These are phyloP conservation scores for Sebastes schlegelii DNA, from an alignment of 2,113 vertebrate species.

Conservation along the genomic window DNA sequence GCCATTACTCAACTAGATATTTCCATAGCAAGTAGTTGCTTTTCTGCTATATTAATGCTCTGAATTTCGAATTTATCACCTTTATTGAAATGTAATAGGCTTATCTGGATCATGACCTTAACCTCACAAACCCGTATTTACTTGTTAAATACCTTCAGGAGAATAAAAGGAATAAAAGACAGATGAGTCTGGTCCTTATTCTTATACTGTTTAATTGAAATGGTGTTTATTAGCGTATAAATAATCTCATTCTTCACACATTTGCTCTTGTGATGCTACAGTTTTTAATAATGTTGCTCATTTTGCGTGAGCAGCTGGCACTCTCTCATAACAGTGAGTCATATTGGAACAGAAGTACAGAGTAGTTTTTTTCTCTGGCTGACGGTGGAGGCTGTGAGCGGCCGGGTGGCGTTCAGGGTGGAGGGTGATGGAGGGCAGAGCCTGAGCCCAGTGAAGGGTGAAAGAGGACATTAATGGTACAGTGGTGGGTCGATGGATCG, in stretches of 20 bases:
- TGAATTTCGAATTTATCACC: too few species aligned
- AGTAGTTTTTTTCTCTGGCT: slow-evolving; percentile 12
- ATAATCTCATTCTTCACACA: neutral
- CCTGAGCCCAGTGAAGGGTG: slow-evolving; percentile 55
- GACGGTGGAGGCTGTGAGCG: neutral
- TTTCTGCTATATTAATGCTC: too few species aligned
- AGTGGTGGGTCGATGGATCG: slow-evolving; percentile 64
- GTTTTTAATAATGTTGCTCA: neutral
- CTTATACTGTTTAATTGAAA: neutral
- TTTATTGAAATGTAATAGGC: too few species aligned
- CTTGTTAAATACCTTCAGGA: neutral
- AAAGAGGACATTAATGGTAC: slow-evolving; percentile 70
- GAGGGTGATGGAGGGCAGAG: slow-evolving; percentile 48
- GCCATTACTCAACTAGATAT: too few species aligned
- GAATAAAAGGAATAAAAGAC: neutral
- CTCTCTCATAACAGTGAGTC: slow-evolving; percentile 7
- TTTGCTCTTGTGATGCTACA: neutral
- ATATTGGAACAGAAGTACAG: slow-evolving; percentile 7
- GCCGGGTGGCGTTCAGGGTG: slow-evolving; percentile 10
- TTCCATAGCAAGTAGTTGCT: too few species aligned
- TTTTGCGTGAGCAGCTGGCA: neutral
- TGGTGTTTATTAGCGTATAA: neutral
- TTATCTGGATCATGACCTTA: too few species aligned
- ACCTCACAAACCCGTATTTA: neutral
- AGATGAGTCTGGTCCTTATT: neutral